Percentiles rank a stretch among this genome's conserved stretches.
These are phyloP conservation scores for Pipistrellus nathusii DNA, from an alignment of 2,797 vertebrate genomes.

Conservation along the genomic window DNA sequence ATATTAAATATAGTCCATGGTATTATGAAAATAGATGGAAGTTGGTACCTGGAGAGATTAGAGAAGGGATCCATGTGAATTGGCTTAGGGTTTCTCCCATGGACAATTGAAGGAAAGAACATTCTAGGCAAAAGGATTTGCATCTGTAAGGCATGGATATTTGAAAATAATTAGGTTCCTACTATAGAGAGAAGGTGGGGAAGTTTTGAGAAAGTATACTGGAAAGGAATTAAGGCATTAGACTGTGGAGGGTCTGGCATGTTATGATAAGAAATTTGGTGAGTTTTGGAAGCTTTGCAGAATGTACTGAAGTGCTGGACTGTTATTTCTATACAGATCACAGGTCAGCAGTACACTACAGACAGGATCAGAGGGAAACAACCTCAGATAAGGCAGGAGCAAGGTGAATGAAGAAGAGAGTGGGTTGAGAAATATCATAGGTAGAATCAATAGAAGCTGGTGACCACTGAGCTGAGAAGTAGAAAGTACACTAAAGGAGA, in stretches of 20 bases:
- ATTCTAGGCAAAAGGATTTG: not conserved
- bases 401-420: not conserved
- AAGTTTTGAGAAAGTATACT: not conserved
- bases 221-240: not conserved
- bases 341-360: not conserved
- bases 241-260: not conserved
- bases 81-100: not conserved
- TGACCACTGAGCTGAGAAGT: not conserved
- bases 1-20: not conserved
- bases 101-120: constrained; percentile 34
- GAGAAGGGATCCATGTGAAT: constrained; percentile 1
- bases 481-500: not conserved
- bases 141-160: not conserved
- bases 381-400: not conserved
- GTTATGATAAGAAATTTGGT: not conserved
- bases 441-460: not conserved
- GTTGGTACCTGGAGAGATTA: constrained; percentile 2
- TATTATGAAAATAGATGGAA: not conserved
- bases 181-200: not conserved
- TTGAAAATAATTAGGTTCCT: constrained; percentile 38
- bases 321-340: not conserved
- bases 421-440: not conserved
- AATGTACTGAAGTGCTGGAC: not conserved
- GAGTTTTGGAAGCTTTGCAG: constrained; percentile 21
- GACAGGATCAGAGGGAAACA: not conserved